Evolutionary conservation across 2,888 invertebrate species (phyloP).

Genomic region (Malthinus flaveolus): DNA sequence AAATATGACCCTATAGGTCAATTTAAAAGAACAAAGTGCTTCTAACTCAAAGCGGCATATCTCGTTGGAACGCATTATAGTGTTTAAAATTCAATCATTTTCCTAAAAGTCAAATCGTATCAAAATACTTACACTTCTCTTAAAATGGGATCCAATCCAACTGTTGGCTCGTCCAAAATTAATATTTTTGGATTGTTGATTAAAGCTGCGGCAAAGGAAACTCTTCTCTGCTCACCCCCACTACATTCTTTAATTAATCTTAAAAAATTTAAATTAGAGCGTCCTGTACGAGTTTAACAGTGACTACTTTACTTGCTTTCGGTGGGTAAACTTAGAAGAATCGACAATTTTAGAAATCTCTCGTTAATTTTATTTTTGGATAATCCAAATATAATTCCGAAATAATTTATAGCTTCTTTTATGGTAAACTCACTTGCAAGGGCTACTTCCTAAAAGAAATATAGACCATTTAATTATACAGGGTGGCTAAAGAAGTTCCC

Average conservation of each 20-base stretch:
- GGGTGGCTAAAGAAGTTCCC: no score
- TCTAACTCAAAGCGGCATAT: no score
- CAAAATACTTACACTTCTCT: conserved; percentile 67
- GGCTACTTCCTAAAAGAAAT: conserved; percentile 43
- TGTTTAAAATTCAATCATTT: no score
- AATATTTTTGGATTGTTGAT: conserved; percentile 87
- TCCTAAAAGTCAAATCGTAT: no score
- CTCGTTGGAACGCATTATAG: no score
- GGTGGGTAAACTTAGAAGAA: conserved; percentile 77
- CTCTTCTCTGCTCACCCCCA: conserved; percentile 88
- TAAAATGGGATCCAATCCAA: conserved; percentile 87
- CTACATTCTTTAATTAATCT: conserved; percentile 70
- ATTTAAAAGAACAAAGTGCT: no score
- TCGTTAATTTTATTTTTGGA: conserved; percentile 64
- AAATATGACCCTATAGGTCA: no score
- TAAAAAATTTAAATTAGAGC: no score
- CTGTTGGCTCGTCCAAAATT: conserved; percentile 91
- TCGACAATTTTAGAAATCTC: conserved; percentile 68
- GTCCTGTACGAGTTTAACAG: no score
- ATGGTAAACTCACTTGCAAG: conserved; percentile 79
- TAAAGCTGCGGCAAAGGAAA: conserved; percentile 86
- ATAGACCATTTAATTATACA: not conserved
- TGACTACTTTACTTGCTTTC: conserved; percentile 55
- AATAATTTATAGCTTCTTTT: conserved; percentile 81
- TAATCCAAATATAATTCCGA: conserved; percentile 85